These are phyloP conservation scores for Temnothorax ravouxi DNA, from an alignment of 2,888 invertebrate genomes.

Conservation along the genomic window DNA sequence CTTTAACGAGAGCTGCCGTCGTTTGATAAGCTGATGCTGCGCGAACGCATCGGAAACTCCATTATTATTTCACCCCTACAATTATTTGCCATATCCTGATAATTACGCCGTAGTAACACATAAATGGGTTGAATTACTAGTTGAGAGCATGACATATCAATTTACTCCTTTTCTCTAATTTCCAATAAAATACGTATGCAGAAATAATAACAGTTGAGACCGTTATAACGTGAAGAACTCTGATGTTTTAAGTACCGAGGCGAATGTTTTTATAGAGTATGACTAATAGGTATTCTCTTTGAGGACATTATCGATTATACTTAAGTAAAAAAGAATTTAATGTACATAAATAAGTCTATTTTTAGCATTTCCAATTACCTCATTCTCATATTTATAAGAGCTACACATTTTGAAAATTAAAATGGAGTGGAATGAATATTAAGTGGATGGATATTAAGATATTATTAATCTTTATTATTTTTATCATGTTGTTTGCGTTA, in stretches of 20 bases:
- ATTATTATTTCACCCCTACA: conserved; percentile 48
- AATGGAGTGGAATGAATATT: neutral
- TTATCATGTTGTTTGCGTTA: neutral
- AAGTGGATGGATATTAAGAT: neutral
- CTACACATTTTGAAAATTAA: neutral
- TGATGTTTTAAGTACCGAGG: neutral
- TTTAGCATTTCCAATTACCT: neutral
- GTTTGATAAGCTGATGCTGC: conserved; percentile 47
- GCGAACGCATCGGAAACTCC: conserved; percentile 14
- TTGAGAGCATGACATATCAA: conserved; percentile 33
- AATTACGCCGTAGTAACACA: conserved; percentile 28
- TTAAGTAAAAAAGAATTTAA: neutral
- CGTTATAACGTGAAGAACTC: neutral
- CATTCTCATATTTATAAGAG: neutral
- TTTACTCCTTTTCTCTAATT: conserved; percentile 38
- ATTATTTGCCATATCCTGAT: conserved; percentile 42
- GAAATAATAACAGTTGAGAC: conserved; percentile 5
- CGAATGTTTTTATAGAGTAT: neutral
- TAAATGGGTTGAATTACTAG: conserved; percentile 29
- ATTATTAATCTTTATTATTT: neutral
- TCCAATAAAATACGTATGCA: conserved; percentile 20
- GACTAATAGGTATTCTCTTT: neutral
- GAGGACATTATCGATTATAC: conserved; percentile 7
- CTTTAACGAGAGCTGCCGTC: conserved; percentile 26
- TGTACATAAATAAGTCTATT: neutral